Conservation (phyloP, 30 jellyfish, hydroid and myxozoan genomes). For the Mastigias papua region DNA sequence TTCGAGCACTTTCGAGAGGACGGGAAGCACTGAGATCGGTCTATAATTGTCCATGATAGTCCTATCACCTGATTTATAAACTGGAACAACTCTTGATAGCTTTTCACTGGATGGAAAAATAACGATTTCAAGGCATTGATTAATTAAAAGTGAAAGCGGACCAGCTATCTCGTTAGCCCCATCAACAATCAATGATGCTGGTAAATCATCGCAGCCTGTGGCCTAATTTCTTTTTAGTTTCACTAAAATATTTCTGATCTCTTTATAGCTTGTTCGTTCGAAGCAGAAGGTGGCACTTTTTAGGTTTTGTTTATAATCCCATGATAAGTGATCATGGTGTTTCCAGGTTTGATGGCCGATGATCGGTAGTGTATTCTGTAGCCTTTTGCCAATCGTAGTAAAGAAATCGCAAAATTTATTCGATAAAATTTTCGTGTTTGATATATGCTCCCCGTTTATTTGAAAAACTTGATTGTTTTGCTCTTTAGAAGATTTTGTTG, state of each 20-base stretch:
- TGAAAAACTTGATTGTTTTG: slow-evolving; percentile 21
- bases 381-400: slow-evolving; percentile 27
- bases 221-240: slow-evolving; percentile 38
- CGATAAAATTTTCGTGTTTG: slow-evolving; percentile 6
- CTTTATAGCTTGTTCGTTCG: neutral
- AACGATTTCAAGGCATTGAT: slow-evolving; percentile 54
- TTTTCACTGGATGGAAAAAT: slow-evolving; percentile 59
- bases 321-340: slow-evolving; percentile 15
- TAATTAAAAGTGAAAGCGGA: slow-evolving; percentile 35
- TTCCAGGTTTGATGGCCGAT: slow-evolving; percentile 13
- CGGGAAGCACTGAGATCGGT: slow-evolving; percentile 69
- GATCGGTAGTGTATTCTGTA: slow-evolving; percentile 27
- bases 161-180: slow-evolving; percentile 75
- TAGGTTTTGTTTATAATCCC: slow-evolving; percentile 29
- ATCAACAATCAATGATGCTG: slow-evolving; percentile 45
- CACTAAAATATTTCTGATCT: slow-evolving; percentile 22
- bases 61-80: slow-evolving; percentile 37
- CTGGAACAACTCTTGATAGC: slow-evolving; percentile 39
- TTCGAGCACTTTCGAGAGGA: slow-evolving; percentile 35
- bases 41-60: slow-evolving; percentile 39
- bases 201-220: slow-evolving; percentile 34
- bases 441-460: slow-evolving; percentile 34
- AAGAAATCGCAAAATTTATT: slow-evolving; percentile 29
- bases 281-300: slow-evolving; percentile 4
- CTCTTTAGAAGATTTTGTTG: slow-evolving; percentile 34